These are phyloP conservation scores for Varanus salvator DNA, from an alignment of 2,113 vertebrate genomes.

Conservation along the genomic window DNA sequence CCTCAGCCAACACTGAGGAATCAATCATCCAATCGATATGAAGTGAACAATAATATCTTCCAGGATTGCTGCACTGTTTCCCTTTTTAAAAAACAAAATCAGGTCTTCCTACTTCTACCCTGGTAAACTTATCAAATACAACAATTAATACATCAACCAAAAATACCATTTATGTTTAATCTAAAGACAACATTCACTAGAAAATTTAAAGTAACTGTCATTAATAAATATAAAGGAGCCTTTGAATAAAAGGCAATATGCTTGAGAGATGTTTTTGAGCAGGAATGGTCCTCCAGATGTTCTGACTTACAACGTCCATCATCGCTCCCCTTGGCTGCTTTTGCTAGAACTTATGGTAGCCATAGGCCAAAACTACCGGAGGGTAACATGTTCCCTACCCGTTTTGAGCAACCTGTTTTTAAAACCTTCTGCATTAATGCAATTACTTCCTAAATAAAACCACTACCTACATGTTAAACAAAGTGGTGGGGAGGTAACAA, in stretches of 20 bases:
- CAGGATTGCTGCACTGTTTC: background rate
- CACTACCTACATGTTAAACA: background rate
- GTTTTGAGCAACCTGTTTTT: background rate
- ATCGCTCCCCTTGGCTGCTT: too few relatives aligned
- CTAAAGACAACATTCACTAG: background rate
- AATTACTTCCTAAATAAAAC: background rate
- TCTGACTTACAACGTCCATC: too few relatives aligned
- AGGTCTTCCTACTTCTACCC: background rate
- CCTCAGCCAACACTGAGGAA: background rate
- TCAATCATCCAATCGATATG: background rate
- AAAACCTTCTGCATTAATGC: background rate
- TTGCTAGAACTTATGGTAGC: too few relatives aligned
- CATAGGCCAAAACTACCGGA: too few relatives aligned
- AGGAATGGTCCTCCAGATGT: too few relatives aligned
- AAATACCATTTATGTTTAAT: background rate
- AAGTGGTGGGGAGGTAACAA: too few relatives aligned
- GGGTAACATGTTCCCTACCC: too few relatives aligned
- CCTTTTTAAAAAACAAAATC: background rate
- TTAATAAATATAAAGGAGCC: background rate
- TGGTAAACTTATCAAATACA: background rate
- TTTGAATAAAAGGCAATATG: background rate
- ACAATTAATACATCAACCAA: background rate
- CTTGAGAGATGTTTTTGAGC: background rate
- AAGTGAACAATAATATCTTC: background rate
- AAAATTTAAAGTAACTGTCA: background rate